These are phyloP conservation scores for Phrixothrix hirtus DNA, from an alignment of 2,888 invertebrate genomes.

Conservation along the genomic window DNA sequence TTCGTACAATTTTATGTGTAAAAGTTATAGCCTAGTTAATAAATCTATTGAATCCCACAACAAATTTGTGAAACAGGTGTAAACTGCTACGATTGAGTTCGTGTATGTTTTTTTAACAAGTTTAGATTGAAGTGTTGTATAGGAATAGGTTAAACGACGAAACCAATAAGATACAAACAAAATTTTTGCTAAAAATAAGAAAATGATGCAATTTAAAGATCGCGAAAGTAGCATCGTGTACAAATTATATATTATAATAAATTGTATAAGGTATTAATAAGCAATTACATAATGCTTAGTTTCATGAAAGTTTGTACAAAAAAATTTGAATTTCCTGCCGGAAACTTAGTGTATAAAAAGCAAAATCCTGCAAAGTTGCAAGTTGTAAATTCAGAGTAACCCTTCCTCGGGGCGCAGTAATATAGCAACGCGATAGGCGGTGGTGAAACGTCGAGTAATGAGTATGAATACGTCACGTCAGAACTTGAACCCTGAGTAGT, in stretches of 20 bases:
- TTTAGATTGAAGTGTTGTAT: conserved; percentile 4
- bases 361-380: conserved; percentile 50
- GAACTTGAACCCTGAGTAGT: conserved; percentile 49
- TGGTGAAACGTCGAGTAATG: conserved; percentile 54
- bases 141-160: conserved; percentile 8
- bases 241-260: conserved; percentile 13
- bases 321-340: conserved; percentile 45
- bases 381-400: conserved; percentile 49
- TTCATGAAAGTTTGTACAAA: conserved; percentile 42
- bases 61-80: conserved; percentile 14
- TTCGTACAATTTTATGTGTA: conserved; percentile 1
- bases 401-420: conserved; percentile 48
- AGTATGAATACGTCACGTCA: conserved; percentile 55
- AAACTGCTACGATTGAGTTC: conserved; percentile 14
- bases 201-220: conserved; percentile 13
- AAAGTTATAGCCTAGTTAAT: conserved; percentile 8
- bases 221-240: conserved; percentile 20
- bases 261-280: conserved; percentile 22
- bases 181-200: conserved; percentile 10
- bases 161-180: conserved; percentile 12
- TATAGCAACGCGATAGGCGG: conserved; percentile 45
- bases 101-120: conserved; percentile 13
- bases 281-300: conserved; percentile 25
- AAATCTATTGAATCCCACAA: conserved; percentile 11
- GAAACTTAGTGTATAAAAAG: conserved; percentile 43